Evolutionary conservation across 2,113 vertebrate genomes (phyloP), one percentile per base, ranked within the genome.

Genomic region (Periophthalmus modestus): DNA sequence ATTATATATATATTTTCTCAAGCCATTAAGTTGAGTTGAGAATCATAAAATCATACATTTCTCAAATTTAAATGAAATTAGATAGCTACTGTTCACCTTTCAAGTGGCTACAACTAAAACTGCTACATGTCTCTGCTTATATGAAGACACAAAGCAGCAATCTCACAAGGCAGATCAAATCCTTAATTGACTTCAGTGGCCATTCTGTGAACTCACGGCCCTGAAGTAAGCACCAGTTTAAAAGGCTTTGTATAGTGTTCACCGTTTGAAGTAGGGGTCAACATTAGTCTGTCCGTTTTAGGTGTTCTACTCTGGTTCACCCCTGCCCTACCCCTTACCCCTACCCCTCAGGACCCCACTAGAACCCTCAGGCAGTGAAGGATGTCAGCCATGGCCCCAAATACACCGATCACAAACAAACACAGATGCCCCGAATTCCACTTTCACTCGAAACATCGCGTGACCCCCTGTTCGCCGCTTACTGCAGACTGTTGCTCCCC

Each of bases 401-500:
- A 91, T 85, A 90, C 85, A 66, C 69, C 84, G 79, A 87, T 85
- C 79, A 89, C 89, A 91, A 92, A 91, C 91, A 92, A 92, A 91
- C 85, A 92, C 86, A 91, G 79, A 91, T 91, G 85, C 88, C 83
- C 77, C 62, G 59, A 88, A 93, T 94, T 92, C 92, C 89, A 86
- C 82, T 87, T 89, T 91, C 87, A 90, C 87, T 93, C 87, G 84
- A 91, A 93, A 89, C 92, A 93, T 90, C 71, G 77, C n/a, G 62
- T 84, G 87, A 85, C 88, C 87, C 75, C 73, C 43, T 66, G 72
- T 75, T 82, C 78, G 75, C 85, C 85, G 85, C 81, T 84, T 77
- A 84, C 82, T 76, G 79, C 83, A 48, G 80, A 83, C 83, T 66
- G 69, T 86, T 68, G 33, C 28, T 68, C 88, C 90, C 87, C 84